Evolutionary conservation across 2,113 vertebrate genomes (phyloP).

Genomic region (Buteo buteo): DNA sequence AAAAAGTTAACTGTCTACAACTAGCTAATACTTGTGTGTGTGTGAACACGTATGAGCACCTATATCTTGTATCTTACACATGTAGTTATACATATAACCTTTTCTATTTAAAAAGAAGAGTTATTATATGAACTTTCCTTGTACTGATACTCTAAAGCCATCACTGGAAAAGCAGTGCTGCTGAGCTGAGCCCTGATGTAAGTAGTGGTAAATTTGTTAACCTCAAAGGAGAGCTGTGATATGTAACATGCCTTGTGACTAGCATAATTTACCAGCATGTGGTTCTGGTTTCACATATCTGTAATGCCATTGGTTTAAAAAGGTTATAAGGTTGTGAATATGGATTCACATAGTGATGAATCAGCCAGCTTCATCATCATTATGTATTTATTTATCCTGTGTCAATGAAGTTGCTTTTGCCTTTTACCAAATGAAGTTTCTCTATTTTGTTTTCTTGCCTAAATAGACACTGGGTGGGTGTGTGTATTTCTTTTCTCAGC

Average conservation of each 20-base stretch:
- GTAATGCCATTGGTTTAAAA: background rate
- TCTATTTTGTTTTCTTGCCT: background rate
- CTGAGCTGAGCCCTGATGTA: background rate
- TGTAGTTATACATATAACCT: background rate
- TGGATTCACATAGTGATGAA: background rate
- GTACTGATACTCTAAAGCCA: background rate
- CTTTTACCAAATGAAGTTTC: background rate
- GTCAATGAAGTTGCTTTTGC: background rate
- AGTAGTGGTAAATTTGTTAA: background rate
- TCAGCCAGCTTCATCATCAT: background rate
- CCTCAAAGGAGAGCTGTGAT: background rate
- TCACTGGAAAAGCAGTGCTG: background rate
- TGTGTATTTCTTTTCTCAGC: background rate
- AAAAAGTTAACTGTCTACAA: background rate
- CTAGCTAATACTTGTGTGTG: background rate
- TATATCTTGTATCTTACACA: background rate
- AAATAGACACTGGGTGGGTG: background rate
- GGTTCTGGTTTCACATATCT: background rate
- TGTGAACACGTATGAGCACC: background rate
- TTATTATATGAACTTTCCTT: background rate
- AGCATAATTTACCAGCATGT: background rate
- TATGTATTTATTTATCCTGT: background rate
- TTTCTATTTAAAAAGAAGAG: background rate
- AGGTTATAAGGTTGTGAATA: background rate
- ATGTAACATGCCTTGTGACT: fast-evolving